Conservation (phyloP, 1,140 invertebrate species). For the Euura saliciscinereae region DNA sequence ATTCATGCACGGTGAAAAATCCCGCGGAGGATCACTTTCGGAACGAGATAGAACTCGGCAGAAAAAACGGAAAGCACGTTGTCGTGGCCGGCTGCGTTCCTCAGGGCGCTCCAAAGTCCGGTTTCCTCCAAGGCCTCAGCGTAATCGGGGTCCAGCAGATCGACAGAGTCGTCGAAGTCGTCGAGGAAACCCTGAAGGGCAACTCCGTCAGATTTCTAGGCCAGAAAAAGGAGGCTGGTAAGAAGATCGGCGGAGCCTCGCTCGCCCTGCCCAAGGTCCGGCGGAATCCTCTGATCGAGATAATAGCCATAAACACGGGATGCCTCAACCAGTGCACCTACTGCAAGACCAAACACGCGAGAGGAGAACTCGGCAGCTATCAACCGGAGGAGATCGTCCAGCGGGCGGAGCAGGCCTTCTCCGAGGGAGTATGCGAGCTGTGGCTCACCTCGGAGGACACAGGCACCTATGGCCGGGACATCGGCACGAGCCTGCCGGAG, state of each 20-base stretch:
- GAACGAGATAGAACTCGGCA: slow-evolving; percentile 87
- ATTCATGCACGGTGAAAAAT: slow-evolving; percentile 97
- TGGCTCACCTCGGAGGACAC: slow-evolving; percentile 99
- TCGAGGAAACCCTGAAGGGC: slow-evolving; percentile 96
- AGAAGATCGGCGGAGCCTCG: slow-evolving; percentile 86
- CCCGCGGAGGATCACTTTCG: slow-evolving; percentile 96
- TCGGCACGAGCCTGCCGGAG: slow-evolving; percentile 86
- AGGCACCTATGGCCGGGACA: slow-evolving; percentile 95
- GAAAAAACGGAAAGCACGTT: slow-evolving; percentile 79
- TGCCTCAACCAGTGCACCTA: slow-evolving; percentile 99
- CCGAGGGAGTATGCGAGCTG: slow-evolving; percentile 95
- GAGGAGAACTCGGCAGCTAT: slow-evolving; percentile 95
- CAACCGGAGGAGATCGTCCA: slow-evolving; percentile 82
- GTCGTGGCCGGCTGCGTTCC: slow-evolving; percentile 96
- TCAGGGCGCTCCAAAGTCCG: slow-evolving; percentile 80
- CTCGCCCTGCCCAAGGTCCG: slow-evolving; percentile 91
- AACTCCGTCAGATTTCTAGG: slow-evolving; percentile 83
- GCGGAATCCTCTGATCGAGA: slow-evolving; percentile 95
- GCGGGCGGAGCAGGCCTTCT: slow-evolving; percentile 82
- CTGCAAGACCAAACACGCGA: slow-evolving; percentile 97
- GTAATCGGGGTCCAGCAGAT: slow-evolving; percentile 98
- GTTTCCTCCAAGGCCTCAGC: slow-evolving; percentile 82
- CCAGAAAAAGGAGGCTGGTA: slow-evolving; percentile 80
- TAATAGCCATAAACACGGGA: slow-evolving; percentile 97
- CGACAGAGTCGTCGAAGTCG: slow-evolving; percentile 97